Evolutionary conservation across 1,140 invertebrate genomes (phyloP), one percentile per base, ranked within the genome.

Genomic region (Eriosoma lanigerum): DNA sequence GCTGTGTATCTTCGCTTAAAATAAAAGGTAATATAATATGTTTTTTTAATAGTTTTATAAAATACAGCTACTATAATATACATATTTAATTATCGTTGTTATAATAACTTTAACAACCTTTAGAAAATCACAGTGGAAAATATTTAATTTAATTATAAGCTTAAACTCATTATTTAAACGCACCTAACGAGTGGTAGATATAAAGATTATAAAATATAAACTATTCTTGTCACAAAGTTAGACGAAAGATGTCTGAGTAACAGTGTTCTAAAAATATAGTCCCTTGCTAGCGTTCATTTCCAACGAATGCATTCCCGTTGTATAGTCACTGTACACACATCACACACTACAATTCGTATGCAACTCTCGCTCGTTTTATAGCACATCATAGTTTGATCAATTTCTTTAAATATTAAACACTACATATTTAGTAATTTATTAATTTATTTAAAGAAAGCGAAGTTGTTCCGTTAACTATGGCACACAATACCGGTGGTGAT

Each of bases 1-100:
- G 88, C 64, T 93, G 91, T 83, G 87, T 87, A 26, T 90, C 91
- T 26, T 87, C 86, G 66, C 84, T 93, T 8, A 86, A 87, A 73
- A 87, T 93, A 66, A 70, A 84, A 78, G 87, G 88, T 89, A 83
- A 38, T 8, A 3, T 4, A 38, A 38, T 38, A 38, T 38, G 3
- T 38, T n/a, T n/a, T n/a, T n/a, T n/a, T n/a, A n/a, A n/a, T n/a
- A n/a, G n/a, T n/a, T n/a, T n/a, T 38, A 38, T 38, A 4, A 38
- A 4, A 38, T 38, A 38, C 38, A 64, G n/a, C n/a, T n/a, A n/a
- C n/a, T 62, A 38, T 38, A 3, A 19, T 17, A 19, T 17, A 48
- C 6, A 26, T 82, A 62, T 44, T 29, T 38, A 3, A 19, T 48
- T 29, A 70, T 15, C 8, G 17, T 50, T 29, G 15, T 24, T 24